Base-by-base conservation (phyloP, 1,140 invertebrate species). In the Euglossa dilemma region DNA sequence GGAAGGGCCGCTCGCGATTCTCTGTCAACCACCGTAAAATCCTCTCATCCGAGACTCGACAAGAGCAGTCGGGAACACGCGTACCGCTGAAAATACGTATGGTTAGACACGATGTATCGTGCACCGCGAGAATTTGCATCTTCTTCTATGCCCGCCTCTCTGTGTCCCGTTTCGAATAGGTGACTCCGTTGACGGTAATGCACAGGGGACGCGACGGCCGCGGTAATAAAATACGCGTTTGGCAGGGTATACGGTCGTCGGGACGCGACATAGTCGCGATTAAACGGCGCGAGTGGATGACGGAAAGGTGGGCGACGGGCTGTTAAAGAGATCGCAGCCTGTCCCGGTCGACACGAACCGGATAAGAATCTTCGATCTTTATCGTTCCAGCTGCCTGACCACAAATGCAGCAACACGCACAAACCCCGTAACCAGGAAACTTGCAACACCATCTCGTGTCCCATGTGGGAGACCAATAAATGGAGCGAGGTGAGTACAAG, bases 371-470 rank as follows among this genome's bases (percentile, higher is more conserved):
- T 77, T 28, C 71, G 59, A 70, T 85, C 80, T 84, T 87, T 91
- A 91, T 89, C 12, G 92, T 94, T 93, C 36, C 90, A 97, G 96
- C 95, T 97, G 71, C 95, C 96, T 78, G 96, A 97, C 85, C 96
- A 96, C 87, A 96, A 97, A 85, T 98, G 97, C 93, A 95, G 95
- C 64, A 95, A 95, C n/a, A 91, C 90, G 83, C 95, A 96, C 80
- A 97, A 97, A 85, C 98, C 98, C n/a, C 95, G 96, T 72, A 95
- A 95, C 79, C 95, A 97, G 89, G 97, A 98, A 91, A 95, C 95
- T 23, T 99, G 98, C 94, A 98, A 98, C 92, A 95, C 96, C 56
- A 95, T 97, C 80, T 96, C 97, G 50, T 99, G 98, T 94, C 97
- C 98, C 47, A 96, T 96, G 88, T 99, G 98, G 98, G 95, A 97